These are phyloP conservation scores for Cremastinae sp. DNA, from an alignment of 2,888 invertebrate genomes.

Conservation along the genomic window DNA sequence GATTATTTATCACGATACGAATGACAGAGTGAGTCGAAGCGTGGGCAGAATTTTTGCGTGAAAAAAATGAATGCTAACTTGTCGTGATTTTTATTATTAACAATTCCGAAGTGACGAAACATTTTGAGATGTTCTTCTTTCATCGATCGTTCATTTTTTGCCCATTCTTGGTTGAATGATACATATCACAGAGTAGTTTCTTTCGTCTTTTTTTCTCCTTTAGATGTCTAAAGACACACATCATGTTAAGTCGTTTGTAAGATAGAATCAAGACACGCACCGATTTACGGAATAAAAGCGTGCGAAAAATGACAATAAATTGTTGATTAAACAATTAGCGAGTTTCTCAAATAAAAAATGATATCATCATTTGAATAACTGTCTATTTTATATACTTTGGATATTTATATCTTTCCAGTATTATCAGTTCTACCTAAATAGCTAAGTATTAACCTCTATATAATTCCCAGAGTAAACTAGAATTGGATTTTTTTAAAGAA, in stretches of 20 bases:
- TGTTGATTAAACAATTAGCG: slow-evolving; percentile 20
- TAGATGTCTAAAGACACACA: too few relatives aligned
- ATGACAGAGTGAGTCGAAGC: slow-evolving; percentile 7
- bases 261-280: slow-evolving; percentile 2
- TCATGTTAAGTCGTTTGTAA: slow-evolving; percentile 29
- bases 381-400: too few relatives aligned
- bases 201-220: slow-evolving; percentile 28
- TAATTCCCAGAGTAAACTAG: too few relatives aligned
- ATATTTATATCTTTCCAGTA: too few relatives aligned
- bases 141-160: too few relatives aligned
- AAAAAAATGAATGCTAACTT: not conserved
- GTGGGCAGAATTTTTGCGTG: slow-evolving; percentile 3
- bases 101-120: too few relatives aligned
- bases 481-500: too few relatives aligned
- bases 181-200: slow-evolving; percentile 50
- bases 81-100: not conserved
- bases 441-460: too few relatives aligned
- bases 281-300: slow-evolving; percentile 28
- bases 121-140: too few relatives aligned
- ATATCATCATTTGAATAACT: too few relatives aligned
- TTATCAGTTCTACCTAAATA: too few relatives aligned
- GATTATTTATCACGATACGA: slow-evolving; percentile 27
- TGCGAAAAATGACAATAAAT: slow-evolving; percentile 52
- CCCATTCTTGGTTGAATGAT: slow-evolving; percentile 28
- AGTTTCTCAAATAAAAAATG: too few relatives aligned